Base-by-base conservation (phyloP, 2,888 invertebrate genomes). In the Leucania comma region DNA sequence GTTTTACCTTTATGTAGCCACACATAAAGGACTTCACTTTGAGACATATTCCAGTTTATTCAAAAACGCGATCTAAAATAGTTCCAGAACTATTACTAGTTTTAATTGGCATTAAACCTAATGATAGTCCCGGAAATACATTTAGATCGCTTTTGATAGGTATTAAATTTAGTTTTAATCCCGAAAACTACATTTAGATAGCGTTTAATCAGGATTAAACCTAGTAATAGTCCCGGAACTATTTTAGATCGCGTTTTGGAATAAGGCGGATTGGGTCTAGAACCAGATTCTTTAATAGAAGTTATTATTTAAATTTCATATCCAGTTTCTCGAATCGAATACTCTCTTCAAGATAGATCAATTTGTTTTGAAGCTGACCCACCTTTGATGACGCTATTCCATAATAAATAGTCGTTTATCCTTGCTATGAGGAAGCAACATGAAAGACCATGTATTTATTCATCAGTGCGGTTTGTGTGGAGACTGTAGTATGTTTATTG, bases 371-470 rank as follows among this genome's bases (percentile, higher is more conserved):
- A 78, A 75, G 78, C 78, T 78, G 76, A 71, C 81, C 82, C 72
- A 83, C 79, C 87, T 86, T 86, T 86, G 87, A 87, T 85, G 86
- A 76, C 72, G 81, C 65, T 72, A 53, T 81, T 75, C 80, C 76
- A 86, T 85, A 81, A 86, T 85, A 87, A 86, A 86, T 82, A 85
- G 51, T 61, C 70, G 75, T 75, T 81, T 75, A 85, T 85, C 73
- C 77, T 86, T 79, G 68, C 71, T 80, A 68, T 63, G 66, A 61
- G 72, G 78, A 74, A 73, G 70, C 53, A 50, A 80, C 74, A 75
- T 80, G 80, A 83, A 85, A 78, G 72, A 68, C 48, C 62, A 82
- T 75, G 76, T 83, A 78, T 84, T 75, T 79, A 81, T 84, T 84
- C 79, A 84, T 83, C 76, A 81, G 54, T 46, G 22, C n/a, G 57